A percentile compares a stretch with the other conserved stretches of the same genome.
These are phyloP conservation scores for Julus scandinavius DNA, from an alignment of 2,888 invertebrate species.

Conservation along the genomic window DNA sequence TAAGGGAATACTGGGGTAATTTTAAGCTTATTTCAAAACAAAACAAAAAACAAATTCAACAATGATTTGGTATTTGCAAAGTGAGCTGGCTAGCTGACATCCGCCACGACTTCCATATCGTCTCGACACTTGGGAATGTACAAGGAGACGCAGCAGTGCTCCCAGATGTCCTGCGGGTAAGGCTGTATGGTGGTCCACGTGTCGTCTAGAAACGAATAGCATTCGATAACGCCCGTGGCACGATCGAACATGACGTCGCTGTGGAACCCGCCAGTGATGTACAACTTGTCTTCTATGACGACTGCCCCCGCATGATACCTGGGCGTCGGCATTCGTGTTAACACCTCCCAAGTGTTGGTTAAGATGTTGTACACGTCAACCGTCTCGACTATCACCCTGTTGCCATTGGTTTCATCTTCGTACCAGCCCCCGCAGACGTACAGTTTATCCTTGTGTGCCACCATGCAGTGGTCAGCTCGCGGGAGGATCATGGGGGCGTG, in stretches of 20 bases:
- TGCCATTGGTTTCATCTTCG: constrained; percentile 66
- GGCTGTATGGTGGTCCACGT: constrained; percentile 74
- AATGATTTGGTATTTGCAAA: not conserved
- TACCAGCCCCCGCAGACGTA: constrained; percentile 77
- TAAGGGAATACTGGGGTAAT: not conserved
- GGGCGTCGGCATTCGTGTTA: constrained; percentile 74
- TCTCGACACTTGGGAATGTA: constrained; percentile 74
- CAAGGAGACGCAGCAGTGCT: constrained; percentile 75
- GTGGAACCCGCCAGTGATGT: constrained; percentile 77
- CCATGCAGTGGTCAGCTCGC: constrained; percentile 75
- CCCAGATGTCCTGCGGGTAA: constrained; percentile 78
- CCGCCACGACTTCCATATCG: constrained; percentile 68
- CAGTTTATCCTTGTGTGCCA: constrained; percentile 70
- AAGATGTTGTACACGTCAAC: constrained; percentile 75
- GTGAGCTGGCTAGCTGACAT: constrained; percentile 52
- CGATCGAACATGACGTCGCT: constrained; percentile 76
- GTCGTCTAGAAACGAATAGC: constrained; percentile 73
- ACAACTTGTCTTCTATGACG: constrained; percentile 72
- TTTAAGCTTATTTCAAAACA: not conserved
- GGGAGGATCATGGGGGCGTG: constrained; percentile 72
- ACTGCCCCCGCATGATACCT: constrained; percentile 77
- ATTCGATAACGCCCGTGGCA: constrained; percentile 75
- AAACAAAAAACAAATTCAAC: not conserved
- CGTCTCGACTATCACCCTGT: constrained; percentile 71
- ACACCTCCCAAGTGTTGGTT: constrained; percentile 72